A percentile compares a stretch with the other conserved stretches of the same genome.
These are phyloP conservation scores for Podarcis muralis DNA, from an alignment of 2,113 vertebrate species.

Conservation along the genomic window DNA sequence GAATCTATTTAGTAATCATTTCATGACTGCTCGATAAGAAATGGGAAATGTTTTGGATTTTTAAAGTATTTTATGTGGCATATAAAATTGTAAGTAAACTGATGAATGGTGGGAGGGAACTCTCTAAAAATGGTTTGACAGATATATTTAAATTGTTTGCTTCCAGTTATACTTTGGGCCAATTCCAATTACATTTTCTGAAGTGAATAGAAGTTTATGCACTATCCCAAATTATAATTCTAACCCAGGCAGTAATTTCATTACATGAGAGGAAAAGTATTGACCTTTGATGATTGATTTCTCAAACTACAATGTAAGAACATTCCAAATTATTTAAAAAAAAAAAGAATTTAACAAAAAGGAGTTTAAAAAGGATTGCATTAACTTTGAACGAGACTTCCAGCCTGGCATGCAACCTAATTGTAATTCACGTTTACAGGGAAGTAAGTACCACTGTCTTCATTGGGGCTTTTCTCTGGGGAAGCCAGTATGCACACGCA, in stretches of 20 bases:
- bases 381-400: no score
- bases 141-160: background rate
- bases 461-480: no score
- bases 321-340: background rate
- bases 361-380: background rate
- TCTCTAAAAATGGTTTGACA: background rate
- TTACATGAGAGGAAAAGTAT: background rate
- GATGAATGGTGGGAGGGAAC: no score
- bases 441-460: no score
- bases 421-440: no score
- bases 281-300: no score
- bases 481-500: no score
- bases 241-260: background rate
- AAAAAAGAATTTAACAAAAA: background rate
- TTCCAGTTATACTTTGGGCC: background rate
- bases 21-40: background rate
- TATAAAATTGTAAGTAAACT: background rate
- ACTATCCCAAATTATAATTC: background rate
- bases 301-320: background rate
- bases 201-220: background rate
- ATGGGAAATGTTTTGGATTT: no score
- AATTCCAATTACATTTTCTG: background rate
- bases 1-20: background rate
- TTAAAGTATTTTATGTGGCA: background rate
- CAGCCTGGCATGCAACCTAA: no score